These are phyloP conservation scores for Cryptoleucopteryx plumbea DNA, from an alignment of 2,113 vertebrate species.

Conservation along the genomic window DNA sequence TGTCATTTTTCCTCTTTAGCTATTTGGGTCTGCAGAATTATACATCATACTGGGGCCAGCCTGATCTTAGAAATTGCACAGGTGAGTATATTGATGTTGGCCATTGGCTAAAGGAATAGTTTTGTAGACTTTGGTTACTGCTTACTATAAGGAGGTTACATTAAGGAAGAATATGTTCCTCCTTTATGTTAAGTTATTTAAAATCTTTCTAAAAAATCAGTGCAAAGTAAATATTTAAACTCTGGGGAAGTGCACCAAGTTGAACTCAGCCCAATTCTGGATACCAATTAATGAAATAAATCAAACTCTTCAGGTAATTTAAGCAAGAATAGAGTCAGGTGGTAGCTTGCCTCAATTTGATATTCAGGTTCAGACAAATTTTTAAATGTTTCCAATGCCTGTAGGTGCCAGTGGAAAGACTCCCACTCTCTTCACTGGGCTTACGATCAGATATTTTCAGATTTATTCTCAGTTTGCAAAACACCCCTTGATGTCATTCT, in stretches of 20 bases:
- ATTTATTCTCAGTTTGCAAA: neutral
- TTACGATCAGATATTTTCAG: neutral
- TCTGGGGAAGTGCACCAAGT: neutral
- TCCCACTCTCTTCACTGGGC: neutral
- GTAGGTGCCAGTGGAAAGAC: neutral
- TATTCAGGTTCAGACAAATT: neutral
- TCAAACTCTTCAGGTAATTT: neutral
- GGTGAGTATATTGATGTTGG: constrained; percentile 57
- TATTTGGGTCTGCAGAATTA: constrained; percentile 67
- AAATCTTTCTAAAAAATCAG: neutral
- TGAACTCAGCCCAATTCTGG: neutral
- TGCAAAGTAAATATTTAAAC: neutral
- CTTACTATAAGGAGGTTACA: neutral
- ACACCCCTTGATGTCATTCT: neutral
- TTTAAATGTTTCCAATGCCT: neutral
- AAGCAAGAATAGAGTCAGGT: neutral
- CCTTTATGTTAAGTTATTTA: neutral
- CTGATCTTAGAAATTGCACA: constrained; percentile 83
- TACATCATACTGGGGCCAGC: constrained; percentile 76
- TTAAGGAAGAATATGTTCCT: neutral
- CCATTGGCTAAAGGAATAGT: neutral
- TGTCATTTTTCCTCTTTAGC: constrained; percentile 65
- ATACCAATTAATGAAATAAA: neutral
- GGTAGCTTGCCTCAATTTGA: neutral
- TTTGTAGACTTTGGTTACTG: neutral